These are phyloP conservation scores for Sarcoramphus papa DNA, from an alignment of 2,797 vertebrate species.

Conservation along the genomic window DNA sequence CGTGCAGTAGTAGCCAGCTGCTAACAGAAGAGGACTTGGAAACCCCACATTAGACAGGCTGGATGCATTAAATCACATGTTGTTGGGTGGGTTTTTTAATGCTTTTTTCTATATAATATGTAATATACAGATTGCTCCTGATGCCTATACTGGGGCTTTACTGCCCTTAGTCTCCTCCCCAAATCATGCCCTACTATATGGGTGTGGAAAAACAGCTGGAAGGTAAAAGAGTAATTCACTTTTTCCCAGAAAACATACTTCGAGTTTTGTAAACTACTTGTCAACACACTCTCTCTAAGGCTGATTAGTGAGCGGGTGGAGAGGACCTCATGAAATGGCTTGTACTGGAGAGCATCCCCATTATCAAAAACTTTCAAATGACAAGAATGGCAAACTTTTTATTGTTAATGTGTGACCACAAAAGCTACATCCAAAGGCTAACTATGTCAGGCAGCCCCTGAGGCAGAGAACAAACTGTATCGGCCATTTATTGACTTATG, in stretches of 20 bases:
- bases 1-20: background rate
- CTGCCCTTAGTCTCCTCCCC: background rate
- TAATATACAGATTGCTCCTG: too few relatives aligned
- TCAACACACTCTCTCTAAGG: background rate
- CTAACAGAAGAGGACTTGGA: background rate
- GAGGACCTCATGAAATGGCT: background rate
- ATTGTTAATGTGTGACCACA: background rate
- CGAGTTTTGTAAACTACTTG: background rate
- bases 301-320: background rate
- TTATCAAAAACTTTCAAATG: background rate
- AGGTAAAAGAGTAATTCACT: background rate
- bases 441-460: background rate
- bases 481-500: fast-evolving
- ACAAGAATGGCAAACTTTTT: background rate
- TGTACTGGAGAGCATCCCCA: fast-evolving
- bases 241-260: background rate
- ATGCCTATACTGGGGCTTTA: background rate
- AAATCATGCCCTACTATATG: background rate
- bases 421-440: background rate
- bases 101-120: background rate
- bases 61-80: background rate
- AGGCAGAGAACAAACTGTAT: background rate
- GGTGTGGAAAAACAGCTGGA: background rate
- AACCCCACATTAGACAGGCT: background rate
- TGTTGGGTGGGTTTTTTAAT: fast-evolving